Conservation (phyloP, 2,888 invertebrate species). For the Chymomyza fuscimana region DNA sequence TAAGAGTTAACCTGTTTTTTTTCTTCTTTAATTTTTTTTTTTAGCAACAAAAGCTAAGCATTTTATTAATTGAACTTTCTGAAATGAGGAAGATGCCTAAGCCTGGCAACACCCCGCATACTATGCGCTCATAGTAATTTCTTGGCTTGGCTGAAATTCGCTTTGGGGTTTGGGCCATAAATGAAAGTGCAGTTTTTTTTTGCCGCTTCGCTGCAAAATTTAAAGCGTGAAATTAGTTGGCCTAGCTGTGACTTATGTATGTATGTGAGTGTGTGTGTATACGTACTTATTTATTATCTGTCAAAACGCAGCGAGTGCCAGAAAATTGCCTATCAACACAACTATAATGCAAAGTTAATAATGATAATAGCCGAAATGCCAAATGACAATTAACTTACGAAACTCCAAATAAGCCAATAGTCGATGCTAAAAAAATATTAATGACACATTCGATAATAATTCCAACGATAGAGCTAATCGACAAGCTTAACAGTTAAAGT, state of each 20-base stretch:
- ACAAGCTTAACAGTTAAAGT: no score
- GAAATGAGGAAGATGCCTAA: slow-evolving; percentile 35
- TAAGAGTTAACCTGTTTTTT: slow-evolving; percentile 62
- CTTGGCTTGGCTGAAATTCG: slow-evolving; percentile 4
- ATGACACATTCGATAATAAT: no score
- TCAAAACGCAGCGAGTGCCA: slow-evolving; percentile 24
- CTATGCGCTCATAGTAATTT: slow-evolving; percentile 6
- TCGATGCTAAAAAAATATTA: no score
- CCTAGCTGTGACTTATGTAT: slow-evolving; percentile 18
- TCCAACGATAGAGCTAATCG: no score
- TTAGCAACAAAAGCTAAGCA: slow-evolving; percentile 48
- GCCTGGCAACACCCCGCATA: slow-evolving; percentile 12
- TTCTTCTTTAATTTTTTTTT: not conserved
- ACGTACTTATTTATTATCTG: slow-evolving; percentile 17
- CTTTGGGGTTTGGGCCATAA: slow-evolving; percentile 41
- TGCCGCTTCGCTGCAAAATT: slow-evolving; percentile 74
- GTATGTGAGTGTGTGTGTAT: slow-evolving; percentile 4
- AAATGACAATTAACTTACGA: slow-evolving; percentile 26
- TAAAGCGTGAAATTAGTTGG: slow-evolving; percentile 76
- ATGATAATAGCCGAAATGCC: not conserved
- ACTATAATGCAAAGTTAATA: not conserved
- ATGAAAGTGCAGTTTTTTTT: slow-evolving; percentile 54
- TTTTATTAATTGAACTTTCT: slow-evolving; percentile 77
- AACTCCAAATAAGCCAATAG: not conserved
- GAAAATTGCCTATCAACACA: slow-evolving; percentile 39